phyloP scores from a whole-genome alignment of 2,113 vertebrate species.

The Proteles cristata region DNA sequence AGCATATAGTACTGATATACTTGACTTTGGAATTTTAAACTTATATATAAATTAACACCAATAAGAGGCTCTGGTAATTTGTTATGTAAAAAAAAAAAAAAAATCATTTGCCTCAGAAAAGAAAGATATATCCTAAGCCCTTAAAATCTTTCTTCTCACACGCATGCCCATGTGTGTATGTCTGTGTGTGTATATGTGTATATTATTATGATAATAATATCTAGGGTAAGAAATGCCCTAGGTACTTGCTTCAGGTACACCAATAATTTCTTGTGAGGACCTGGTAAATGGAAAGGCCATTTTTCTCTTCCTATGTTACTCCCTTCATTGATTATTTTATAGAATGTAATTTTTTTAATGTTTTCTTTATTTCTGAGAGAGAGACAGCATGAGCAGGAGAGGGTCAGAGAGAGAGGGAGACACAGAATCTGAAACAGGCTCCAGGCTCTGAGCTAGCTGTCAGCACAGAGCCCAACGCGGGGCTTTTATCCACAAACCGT shows the following conservation, averaged over 20 bases:
- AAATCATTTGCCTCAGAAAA: not conserved
- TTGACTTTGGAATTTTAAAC: constrained; percentile 35
- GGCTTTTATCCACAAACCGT: no score
- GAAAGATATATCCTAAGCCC: not conserved
- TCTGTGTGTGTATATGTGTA: not conserved
- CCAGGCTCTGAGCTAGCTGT: no score
- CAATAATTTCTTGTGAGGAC: not conserved
- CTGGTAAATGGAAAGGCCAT: not conserved
- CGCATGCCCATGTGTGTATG: not conserved
- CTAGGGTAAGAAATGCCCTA: not conserved
- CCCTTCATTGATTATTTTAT: not conserved
- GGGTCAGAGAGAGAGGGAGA: no score
- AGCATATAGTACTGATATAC: not conserved
- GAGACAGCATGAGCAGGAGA: no score
- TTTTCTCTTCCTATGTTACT: not conserved
- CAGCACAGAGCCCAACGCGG: no score
- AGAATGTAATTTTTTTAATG: no score
- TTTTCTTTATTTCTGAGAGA: no score
- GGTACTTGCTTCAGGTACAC: not conserved
- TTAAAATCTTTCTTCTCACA: not conserved
- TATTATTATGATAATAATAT: not conserved
- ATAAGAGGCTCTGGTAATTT: not conserved
- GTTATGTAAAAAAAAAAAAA: not conserved
- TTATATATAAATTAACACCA: constrained; percentile 20
- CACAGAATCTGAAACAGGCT: no score